A percentile compares a stretch with the other conserved stretches of the same genome.
These are phyloP conservation scores for Drosophila mayaguana DNA, from an alignment of 2,888 invertebrate species.

Conservation along the genomic window DNA sequence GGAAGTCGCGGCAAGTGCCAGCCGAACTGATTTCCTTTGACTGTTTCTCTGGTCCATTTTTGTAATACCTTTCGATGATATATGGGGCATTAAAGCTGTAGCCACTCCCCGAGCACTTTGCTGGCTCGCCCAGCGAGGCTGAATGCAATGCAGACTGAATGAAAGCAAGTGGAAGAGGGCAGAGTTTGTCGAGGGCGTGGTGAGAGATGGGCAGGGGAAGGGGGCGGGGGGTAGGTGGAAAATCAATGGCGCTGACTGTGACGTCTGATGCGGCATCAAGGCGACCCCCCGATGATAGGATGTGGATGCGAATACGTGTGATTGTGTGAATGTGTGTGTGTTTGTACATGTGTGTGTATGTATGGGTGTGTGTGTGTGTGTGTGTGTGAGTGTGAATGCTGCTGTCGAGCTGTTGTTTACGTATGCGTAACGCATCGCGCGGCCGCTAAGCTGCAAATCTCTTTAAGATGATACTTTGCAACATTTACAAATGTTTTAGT, in stretches of 20 bases:
- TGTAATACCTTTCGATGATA: slow-evolving; percentile 55
- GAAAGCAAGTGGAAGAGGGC: slow-evolving; percentile 4
- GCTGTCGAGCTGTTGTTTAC: slow-evolving; percentile 68
- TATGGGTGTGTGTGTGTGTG: slow-evolving; percentile 9
- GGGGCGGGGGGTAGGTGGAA: slow-evolving; percentile 23
- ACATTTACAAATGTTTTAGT: slow-evolving; percentile 82
- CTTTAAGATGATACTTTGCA: slow-evolving; percentile 83
- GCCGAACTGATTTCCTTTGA: slow-evolving; percentile 5
- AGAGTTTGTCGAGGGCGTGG: not conserved
- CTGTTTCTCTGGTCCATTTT: not conserved
- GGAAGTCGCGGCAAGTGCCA: not conserved
- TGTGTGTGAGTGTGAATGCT: slow-evolving; percentile 6
- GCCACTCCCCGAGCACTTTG: slow-evolving; percentile 30
- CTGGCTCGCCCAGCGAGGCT: slow-evolving; percentile 14
- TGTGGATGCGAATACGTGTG: slow-evolving; percentile 4
- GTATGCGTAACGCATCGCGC: slow-evolving; percentile 81
- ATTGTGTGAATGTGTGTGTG: not conserved
- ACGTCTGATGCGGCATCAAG: slow-evolving; percentile 32
- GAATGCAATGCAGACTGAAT: slow-evolving; percentile 46
- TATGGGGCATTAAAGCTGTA: slow-evolving; percentile 58
- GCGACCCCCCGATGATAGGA: slow-evolving; percentile 46
- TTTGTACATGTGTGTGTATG: not conserved
- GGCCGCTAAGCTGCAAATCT: slow-evolving; percentile 84
- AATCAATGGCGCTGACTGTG: slow-evolving; percentile 66
- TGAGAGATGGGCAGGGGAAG: too few species aligned